Conservation (phyloP, 2,113 vertebrate genomes). For the Hepsetus odoe region DNA sequence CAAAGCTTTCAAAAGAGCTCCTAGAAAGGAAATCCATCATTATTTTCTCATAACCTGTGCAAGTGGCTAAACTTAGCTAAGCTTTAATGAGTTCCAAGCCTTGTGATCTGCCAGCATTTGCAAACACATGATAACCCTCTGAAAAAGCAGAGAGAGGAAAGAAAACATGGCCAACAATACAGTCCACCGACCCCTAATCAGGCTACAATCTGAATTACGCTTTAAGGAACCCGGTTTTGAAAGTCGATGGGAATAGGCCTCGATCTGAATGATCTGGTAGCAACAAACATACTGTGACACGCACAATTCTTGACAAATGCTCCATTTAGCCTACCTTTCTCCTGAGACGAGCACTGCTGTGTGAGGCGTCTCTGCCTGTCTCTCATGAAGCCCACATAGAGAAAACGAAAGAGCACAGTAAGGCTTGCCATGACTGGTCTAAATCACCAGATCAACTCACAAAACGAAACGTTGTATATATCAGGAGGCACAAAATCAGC, state of each 20-base stretch:
- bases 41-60: slow-evolving; percentile 39
- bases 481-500: neutral
- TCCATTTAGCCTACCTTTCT: slow-evolving; percentile 58
- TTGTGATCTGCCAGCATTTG: slow-evolving; percentile 13
- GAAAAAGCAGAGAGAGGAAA: neutral
- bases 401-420: slow-evolving; percentile 57
- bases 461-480: neutral
- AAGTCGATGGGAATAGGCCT: neutral
- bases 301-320: neutral
- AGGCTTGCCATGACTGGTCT: slow-evolving; percentile 59
- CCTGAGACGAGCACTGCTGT: slow-evolving; percentile 23
- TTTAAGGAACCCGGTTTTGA: neutral
- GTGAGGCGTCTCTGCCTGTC: slow-evolving; percentile 59
- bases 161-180: neutral
- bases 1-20: slow-evolving; percentile 40
- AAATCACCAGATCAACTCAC: neutral
- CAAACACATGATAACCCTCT: neutral
- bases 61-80: slow-evolving; percentile 35
- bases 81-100: slow-evolving; percentile 12
- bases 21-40: slow-evolving; percentile 32
- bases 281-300: neutral
- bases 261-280: neutral
- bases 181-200: neutral
- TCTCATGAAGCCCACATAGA: slow-evolving; percentile 63
- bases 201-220: neutral